A percentile compares a stretch with the other conserved stretches of the same genome.
phyloP scores from a whole-genome alignment of 1,140 invertebrate species.

The Pseudoatta argentina region DNA sequence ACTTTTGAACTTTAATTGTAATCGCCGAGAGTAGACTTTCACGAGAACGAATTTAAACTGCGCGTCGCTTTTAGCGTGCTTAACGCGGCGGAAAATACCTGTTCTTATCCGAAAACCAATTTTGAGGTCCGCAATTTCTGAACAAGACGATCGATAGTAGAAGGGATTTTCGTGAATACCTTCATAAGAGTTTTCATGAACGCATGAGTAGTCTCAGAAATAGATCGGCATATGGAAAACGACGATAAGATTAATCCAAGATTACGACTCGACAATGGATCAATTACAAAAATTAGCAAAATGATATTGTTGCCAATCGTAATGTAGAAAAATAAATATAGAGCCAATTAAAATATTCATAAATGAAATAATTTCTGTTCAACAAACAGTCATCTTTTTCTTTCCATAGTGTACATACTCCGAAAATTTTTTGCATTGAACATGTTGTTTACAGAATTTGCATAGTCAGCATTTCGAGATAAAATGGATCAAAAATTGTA shows the following conservation, averaged over 20 bases:
- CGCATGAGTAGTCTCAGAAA: constrained; percentile 17
- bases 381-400: no score
- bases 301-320: neutral
- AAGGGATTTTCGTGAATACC: constrained; percentile 34
- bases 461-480: no score
- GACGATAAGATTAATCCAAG: no score
- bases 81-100: constrained; percentile 50
- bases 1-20: constrained; percentile 43
- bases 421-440: no score
- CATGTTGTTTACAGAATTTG: no score
- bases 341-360: no score
- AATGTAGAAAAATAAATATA: no score
- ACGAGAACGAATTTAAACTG: constrained; percentile 26
- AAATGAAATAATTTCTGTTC: no score
- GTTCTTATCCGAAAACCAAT: constrained; percentile 53
- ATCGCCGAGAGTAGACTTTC: neutral
- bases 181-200: constrained; percentile 32
- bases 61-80: constrained; percentile 20
- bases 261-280: neutral
- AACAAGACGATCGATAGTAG: constrained; percentile 27
- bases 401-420: no score
- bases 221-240: neutral
- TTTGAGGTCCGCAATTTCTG: constrained; percentile 29
- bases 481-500: no score
- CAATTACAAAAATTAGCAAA: constrained; percentile 14